A percentile compares a stretch with the other conserved stretches of the same genome.
Conservation (phyloP, 2,888 invertebrate genomes). For the Epinotia bilunana region DNA sequence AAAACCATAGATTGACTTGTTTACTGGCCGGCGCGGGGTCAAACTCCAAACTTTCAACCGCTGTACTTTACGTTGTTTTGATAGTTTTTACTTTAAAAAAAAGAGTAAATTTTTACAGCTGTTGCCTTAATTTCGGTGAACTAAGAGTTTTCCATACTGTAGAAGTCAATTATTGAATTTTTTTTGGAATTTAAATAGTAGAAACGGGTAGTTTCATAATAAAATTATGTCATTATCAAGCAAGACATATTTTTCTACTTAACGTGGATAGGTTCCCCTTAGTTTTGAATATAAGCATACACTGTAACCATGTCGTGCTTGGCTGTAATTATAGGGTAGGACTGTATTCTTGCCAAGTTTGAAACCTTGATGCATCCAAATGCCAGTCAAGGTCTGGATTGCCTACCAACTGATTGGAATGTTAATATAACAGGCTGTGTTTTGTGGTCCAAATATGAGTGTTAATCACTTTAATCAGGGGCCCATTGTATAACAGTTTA, state of each 20-base stretch:
- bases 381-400: slow-evolving; percentile 14
- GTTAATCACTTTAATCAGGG: no score
- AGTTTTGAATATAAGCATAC: neutral
- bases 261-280: neutral
- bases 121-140: neutral
- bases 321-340: slow-evolving; percentile 7
- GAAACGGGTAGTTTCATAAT: neutral
- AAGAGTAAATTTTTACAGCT: neutral
- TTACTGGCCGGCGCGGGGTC: slow-evolving; percentile 53
- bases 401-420: neutral
- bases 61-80: slow-evolving; percentile 17
- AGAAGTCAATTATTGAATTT: neutral
- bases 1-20: slow-evolving; percentile 4
- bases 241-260: neutral
- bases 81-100: neutral
- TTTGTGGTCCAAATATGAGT: neutral
- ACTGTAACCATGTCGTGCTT: slow-evolving; percentile 8
- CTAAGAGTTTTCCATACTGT: no score
- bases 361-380: slow-evolving; percentile 23
- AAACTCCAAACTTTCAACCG: slow-evolving; percentile 58
- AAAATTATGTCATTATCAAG: neutral
- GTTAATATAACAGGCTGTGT: neutral
- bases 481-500: no score
- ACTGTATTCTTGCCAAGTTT: slow-evolving; percentile 26
- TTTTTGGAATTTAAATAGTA: neutral